Evolutionary conservation across 2,888 invertebrate genomes (phyloP).

Genomic region (Lamproptera curius): DNA sequence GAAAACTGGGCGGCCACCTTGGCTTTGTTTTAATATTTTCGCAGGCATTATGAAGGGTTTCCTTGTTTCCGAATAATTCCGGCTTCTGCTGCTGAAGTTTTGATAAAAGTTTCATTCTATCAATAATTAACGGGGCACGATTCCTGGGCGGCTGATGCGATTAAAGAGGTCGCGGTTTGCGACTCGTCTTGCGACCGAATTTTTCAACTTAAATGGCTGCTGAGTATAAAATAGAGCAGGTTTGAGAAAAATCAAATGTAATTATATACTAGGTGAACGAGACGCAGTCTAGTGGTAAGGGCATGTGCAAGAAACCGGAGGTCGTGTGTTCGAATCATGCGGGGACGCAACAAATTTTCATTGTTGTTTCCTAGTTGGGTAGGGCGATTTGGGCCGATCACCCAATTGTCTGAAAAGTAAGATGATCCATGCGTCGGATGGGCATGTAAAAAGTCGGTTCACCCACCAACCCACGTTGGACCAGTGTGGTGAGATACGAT

Average conservation of each 20-base stretch:
- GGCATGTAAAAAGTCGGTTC: no score
- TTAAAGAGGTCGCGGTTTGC: conserved; percentile 67
- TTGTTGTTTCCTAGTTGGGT: no score
- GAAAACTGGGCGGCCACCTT: conserved; percentile 69
- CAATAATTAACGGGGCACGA: conserved; percentile 76
- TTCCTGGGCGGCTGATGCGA: conserved; percentile 68
- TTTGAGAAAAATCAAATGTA: neutral
- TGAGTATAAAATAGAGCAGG: conserved; percentile 6
- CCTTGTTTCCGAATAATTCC: conserved; percentile 77
- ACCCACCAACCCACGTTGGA: no score
- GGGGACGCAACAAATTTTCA: no score
- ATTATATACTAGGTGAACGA: neutral
- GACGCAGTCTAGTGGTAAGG: no score
- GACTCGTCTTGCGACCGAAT: conserved; percentile 52
- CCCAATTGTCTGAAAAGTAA: no score
- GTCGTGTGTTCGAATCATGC: no score
- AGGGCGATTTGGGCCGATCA: no score
- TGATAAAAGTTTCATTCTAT: conserved; percentile 78
- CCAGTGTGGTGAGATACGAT: no score
- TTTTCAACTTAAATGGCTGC: conserved; percentile 35
- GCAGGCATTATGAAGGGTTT: conserved; percentile 77
- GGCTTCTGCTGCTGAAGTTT: conserved; percentile 77
- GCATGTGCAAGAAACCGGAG: no score
- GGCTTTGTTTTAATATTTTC: conserved; percentile 79
- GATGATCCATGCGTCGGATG: no score